Conservation (phyloP, 2,797 vertebrate species). For the Argentina silus region DNA sequence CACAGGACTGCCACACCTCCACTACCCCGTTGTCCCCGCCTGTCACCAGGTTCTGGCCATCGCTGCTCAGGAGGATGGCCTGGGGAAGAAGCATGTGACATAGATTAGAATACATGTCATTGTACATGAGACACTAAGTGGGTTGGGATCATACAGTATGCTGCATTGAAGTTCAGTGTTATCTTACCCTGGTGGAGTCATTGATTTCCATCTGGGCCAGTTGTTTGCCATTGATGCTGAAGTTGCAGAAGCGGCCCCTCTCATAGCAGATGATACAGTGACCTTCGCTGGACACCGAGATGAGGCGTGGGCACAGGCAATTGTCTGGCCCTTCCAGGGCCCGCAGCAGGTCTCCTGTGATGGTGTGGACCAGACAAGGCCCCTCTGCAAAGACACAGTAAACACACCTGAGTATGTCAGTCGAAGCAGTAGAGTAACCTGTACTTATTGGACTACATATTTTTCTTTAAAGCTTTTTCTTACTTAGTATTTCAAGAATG, state of each 20-base stretch:
- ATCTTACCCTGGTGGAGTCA: constrained; percentile 92
- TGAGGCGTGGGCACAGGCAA: constrained; percentile 88
- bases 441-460: neutral
- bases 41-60: constrained; percentile 97
- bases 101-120: no score
- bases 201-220: constrained; percentile 98
- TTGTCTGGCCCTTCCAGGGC: constrained; percentile 92
- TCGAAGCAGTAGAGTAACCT: no score
- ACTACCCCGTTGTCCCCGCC: constrained; percentile 97
- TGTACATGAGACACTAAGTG: no score
- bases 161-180: no score
- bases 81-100: constrained; percentile 49
- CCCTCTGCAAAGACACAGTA: constrained; percentile 81
- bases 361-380: constrained; percentile 93
- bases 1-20: constrained; percentile 98
- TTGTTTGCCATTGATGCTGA: constrained; percentile 98
- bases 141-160: no score
- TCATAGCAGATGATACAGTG: constrained; percentile 99
- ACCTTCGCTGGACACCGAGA: constrained; percentile 93
- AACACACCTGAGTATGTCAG: neutral
- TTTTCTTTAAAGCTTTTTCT: no score
- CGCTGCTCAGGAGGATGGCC: constrained; percentile 96
- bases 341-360: constrained; percentile 92
- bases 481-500: neutral
- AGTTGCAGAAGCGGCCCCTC: constrained; percentile 96